Conservation (phyloP, 2,888 invertebrate genomes). For the Xanthorhoe designata region DNA sequence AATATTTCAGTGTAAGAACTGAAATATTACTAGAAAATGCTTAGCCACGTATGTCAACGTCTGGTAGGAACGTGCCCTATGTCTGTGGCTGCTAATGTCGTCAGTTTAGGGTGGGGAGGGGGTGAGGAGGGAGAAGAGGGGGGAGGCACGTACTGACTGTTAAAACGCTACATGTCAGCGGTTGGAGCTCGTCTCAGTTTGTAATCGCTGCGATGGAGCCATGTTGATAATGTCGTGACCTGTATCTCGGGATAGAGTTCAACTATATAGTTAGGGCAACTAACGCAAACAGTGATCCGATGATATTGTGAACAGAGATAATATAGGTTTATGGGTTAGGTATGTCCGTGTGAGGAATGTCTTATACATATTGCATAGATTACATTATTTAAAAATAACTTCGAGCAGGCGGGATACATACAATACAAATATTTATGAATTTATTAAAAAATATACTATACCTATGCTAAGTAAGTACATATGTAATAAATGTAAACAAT, state of each 20-base stretch:
- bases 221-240: constrained; percentile 79
- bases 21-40: constrained; percentile 47
- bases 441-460: no score
- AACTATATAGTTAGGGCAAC: constrained; percentile 21
- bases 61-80: constrained; percentile 78
- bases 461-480: neutral
- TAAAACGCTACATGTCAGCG: constrained; percentile 84
- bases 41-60: constrained; percentile 72
- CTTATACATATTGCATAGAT: neutral
- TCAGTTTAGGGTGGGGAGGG: constrained; percentile 66
- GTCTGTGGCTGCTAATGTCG: constrained; percentile 85
- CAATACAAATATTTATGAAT: no score
- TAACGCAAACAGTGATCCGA: constrained; percentile 27
- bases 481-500: neutral
- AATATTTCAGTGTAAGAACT: no score
- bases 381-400: no score
- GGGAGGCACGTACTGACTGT: constrained; percentile 79
- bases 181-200: constrained; percentile 67
- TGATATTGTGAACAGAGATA: constrained; percentile 3
- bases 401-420: no score
- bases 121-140: constrained; percentile 24
- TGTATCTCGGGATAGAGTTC: constrained; percentile 53
- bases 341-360: neutral
- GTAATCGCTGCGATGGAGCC: constrained; percentile 71
- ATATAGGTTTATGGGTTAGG: constrained; percentile 7